These are phyloP conservation scores for Hassar affinis DNA, from an alignment of 2,113 vertebrate genomes.

Conservation along the genomic window DNA sequence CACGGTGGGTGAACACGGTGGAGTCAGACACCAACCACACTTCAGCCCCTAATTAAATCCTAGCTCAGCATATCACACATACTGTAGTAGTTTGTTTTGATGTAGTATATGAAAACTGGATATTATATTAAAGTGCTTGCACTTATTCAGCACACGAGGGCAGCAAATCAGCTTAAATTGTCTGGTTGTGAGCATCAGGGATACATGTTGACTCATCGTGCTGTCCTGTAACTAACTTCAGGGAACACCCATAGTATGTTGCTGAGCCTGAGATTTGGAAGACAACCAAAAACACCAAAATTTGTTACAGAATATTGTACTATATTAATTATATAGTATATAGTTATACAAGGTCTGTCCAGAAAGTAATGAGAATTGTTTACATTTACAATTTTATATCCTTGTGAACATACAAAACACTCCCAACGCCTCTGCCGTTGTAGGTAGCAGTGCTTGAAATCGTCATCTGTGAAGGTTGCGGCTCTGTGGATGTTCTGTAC, in stretches of 20 bases:
- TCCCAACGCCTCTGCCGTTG: no score
- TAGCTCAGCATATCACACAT: neutral
- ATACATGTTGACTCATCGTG: slow-evolving; percentile 24
- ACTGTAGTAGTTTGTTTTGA: neutral
- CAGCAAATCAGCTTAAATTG: slow-evolving; percentile 33
- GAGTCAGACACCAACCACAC: neutral
- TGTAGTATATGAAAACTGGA: neutral
- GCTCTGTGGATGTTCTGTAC: no score
- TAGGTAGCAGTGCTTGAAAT: no score
- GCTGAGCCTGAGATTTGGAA: neutral
- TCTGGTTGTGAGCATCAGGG: neutral
- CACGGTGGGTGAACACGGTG: slow-evolving; percentile 70
- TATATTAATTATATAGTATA: neutral
- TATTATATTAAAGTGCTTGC: neutral
- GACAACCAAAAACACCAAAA: neutral
- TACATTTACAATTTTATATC: no score
- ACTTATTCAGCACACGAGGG: slow-evolving; percentile 30
- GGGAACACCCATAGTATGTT: neutral
- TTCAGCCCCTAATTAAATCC: neutral
- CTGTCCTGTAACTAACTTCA: neutral
- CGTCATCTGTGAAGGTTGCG: no score
- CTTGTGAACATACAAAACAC: no score
- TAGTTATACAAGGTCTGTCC: neutral
- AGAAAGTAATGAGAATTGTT: no score
- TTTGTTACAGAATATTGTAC: neutral